Conservation (phyloP, 2,888 invertebrate genomes). For the Drosophila bunnanda region DNA sequence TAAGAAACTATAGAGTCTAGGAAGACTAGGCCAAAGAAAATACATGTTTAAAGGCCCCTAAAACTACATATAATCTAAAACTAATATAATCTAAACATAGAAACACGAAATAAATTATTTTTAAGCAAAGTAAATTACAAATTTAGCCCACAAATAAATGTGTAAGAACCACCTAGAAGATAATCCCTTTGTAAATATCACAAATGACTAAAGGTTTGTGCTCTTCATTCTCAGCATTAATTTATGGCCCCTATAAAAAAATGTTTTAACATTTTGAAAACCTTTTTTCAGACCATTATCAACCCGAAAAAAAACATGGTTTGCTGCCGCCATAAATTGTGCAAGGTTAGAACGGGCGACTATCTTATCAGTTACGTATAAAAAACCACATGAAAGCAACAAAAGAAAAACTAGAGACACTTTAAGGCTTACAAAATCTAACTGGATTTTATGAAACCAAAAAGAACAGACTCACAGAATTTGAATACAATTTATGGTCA, state of each 20-base stretch:
- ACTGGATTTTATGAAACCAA: neutral
- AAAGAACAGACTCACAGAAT: constrained; percentile 10
- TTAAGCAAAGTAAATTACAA: neutral
- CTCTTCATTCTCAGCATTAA: constrained; percentile 5
- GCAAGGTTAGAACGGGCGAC: constrained; percentile 56
- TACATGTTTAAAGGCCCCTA: no score
- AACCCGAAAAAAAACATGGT: constrained; percentile 38
- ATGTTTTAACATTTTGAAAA: constrained; percentile 7
- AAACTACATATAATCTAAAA: no score
- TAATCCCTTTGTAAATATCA: neutral
- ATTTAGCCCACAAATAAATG: constrained; percentile 2
- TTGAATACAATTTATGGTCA: constrained; percentile 25
- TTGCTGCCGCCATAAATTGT: constrained; percentile 61
- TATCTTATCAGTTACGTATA: constrained; percentile 67
- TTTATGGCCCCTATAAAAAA: constrained; percentile 25
- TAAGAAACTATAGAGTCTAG: neutral
- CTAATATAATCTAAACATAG: no score
- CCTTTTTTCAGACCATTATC: constrained; percentile 17
- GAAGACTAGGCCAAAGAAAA: no score
- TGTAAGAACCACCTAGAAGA: neutral
- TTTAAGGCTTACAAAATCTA: constrained; percentile 24
- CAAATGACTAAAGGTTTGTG: constrained; percentile 9
- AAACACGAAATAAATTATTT: neutral
- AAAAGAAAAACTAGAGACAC: constrained; percentile 5
- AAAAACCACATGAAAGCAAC: constrained; percentile 28